These are phyloP conservation scores for Zygaena filipendulae DNA, from an alignment of 2,888 invertebrate species.

Conservation along the genomic window DNA sequence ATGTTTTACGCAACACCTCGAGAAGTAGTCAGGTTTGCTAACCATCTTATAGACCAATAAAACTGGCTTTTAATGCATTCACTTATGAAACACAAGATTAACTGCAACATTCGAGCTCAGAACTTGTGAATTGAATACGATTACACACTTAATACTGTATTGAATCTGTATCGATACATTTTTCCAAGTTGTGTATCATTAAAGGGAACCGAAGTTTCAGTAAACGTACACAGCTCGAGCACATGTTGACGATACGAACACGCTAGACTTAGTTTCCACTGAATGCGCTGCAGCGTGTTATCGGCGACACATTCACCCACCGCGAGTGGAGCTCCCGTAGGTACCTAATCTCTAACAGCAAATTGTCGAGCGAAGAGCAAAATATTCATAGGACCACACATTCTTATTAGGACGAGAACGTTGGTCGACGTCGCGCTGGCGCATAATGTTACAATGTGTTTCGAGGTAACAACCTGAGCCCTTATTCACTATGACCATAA, in stretches of 20 bases:
- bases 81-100: too few relatives aligned
- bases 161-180: too few relatives aligned
- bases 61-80: too few relatives aligned
- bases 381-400: slow-evolving; percentile 52
- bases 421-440: slow-evolving; percentile 42
- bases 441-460: slow-evolving; percentile 63
- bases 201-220: slow-evolving; percentile 23
- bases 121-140: too few relatives aligned
- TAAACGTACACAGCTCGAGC: slow-evolving; percentile 25
- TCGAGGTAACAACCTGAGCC: slow-evolving; percentile 57
- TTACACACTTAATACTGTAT: too few relatives aligned
- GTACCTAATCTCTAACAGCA: slow-evolving; percentile 27
- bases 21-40: too few relatives aligned
- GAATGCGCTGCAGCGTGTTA: slow-evolving; percentile 21
- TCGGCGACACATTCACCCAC: slow-evolving; percentile 8
- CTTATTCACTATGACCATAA: too few relatives aligned
- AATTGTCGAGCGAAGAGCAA: slow-evolving; percentile 37
- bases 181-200: too few relatives aligned
- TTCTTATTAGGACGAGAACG: slow-evolving; percentile 47
- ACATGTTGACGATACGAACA: slow-evolving; percentile 22
- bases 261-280: slow-evolving; percentile 26
- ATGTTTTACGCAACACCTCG: too few relatives aligned
- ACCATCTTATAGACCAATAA: too few relatives aligned
- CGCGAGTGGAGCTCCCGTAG: slow-evolving; percentile 7
- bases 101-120: too few relatives aligned